phyloP scores from a whole-genome alignment of 2,113 vertebrate species.

The Riparia riparia region DNA sequence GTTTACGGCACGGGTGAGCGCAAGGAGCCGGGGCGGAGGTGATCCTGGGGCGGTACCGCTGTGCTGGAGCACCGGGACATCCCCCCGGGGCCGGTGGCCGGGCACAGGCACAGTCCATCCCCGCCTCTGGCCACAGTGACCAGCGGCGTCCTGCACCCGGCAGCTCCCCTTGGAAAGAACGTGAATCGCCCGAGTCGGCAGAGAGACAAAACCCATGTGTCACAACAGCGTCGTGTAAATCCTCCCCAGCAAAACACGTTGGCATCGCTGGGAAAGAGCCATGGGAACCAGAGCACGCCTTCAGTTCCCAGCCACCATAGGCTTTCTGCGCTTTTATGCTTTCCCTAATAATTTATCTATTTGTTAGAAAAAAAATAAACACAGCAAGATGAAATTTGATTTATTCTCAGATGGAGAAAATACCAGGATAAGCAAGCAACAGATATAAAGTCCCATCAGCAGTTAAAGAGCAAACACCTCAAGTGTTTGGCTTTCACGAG shows the following conservation, averaged over 20 bases:
- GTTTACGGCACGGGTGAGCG: rapidly evolving
- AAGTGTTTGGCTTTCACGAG: neutral
- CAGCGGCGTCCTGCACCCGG: neutral
- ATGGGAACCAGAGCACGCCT: rapidly evolving
- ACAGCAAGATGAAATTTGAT: neutral
- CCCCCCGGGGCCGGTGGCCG: neutral
- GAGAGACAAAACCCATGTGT: neutral
- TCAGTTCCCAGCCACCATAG: neutral
- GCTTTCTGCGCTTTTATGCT: neutral
- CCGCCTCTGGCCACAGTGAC: neutral
- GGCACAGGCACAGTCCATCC: neutral
- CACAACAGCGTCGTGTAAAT: rapidly evolving
- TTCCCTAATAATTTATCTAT: too few species aligned
- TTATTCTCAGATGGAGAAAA: neutral
- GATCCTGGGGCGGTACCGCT: neutral
- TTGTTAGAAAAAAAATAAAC: neutral
- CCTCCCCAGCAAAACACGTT: neutral
- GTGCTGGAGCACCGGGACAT: neutral
- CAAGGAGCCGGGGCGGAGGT: neutral
- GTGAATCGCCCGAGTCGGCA: rapidly evolving
- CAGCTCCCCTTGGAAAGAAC: too few species aligned
- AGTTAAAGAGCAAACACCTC: neutral
- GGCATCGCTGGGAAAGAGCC: neutral
- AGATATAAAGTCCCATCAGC: neutral
- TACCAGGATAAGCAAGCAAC: neutral